These are phyloP conservation scores for Benthosema pterotum DNA, from an alignment of 2,797 vertebrate genomes.

Conservation along the genomic window DNA sequence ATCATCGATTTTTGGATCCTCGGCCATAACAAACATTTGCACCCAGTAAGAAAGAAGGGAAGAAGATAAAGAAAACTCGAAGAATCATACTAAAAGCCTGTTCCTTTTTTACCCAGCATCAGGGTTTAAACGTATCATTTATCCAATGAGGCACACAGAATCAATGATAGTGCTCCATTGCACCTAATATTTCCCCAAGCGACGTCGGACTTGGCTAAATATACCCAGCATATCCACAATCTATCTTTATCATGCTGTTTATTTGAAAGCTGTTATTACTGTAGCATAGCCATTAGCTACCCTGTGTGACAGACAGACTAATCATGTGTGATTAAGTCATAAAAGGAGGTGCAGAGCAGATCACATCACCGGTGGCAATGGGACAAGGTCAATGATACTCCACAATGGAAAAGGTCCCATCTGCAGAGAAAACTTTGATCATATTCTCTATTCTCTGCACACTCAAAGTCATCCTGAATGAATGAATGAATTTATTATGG, in stretches of 20 bases:
- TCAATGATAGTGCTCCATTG: conserved; percentile 62
- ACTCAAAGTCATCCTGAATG: conserved; percentile 59
- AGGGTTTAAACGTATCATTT: conserved; percentile 57
- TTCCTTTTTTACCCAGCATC: conserved; percentile 21
- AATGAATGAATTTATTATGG: too few species aligned
- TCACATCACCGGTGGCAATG: conserved; percentile 4
- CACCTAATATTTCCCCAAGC: conserved; percentile 57
- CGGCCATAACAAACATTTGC: conserved; percentile 34
- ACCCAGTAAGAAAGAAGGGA: conserved; percentile 15
- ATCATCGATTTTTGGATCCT: conserved; percentile 58
- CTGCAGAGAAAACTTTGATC: conserved; percentile 21
- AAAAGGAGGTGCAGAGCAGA: conserved; percentile 21
- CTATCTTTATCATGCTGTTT: conserved; percentile 56
- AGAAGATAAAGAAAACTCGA: conserved; percentile 22
- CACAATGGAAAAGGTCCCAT: conserved; percentile 30
- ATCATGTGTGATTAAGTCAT: conserved; percentile 52
- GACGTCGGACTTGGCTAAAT: conserved; percentile 58
- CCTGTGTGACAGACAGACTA: conserved; percentile 42
- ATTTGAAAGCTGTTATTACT: conserved; percentile 66
- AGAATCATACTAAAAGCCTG: conserved; percentile 33
- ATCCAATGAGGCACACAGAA: conserved; percentile 50
- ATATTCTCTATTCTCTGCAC: conserved; percentile 25
- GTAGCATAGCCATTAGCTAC: conserved; percentile 32
- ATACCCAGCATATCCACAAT: conserved; percentile 49
- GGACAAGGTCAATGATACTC: conserved; percentile 3